Conservation (phyloP, 35 echinoderm and acorn worm genomes). For the Stichopus chloronotus region DNA sequence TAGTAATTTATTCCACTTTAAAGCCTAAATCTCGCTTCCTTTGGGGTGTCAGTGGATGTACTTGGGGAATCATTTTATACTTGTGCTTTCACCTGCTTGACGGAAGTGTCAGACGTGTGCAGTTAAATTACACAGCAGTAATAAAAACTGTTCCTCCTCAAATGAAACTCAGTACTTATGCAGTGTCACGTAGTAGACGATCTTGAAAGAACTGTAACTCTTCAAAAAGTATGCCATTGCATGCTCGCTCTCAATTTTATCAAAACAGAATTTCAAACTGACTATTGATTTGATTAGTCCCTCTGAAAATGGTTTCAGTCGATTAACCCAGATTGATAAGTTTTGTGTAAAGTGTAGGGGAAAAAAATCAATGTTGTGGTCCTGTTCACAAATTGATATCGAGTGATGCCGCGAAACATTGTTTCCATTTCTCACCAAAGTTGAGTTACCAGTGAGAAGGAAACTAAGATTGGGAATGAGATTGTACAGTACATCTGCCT, state of each 20-base stretch:
- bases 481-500: too few relatives aligned
- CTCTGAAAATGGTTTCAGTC: neutral
- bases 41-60: too few relatives aligned
- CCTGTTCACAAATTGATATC: neutral
- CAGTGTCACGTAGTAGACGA: neutral
- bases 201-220: neutral
- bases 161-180: neutral
- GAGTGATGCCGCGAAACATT: neutral
- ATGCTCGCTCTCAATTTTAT: neutral
- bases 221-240: neutral
- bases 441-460: too few relatives aligned
- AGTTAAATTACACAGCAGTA: too few relatives aligned
- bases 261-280: neutral
- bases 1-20: too few relatives aligned
- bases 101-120: too few relatives aligned
- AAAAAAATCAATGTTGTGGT: neutral
- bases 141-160: neutral
- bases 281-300: neutral
- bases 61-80: too few relatives aligned
- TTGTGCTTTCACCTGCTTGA: too few relatives aligned
- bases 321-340: neutral
- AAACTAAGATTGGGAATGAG: too few relatives aligned
- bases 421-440: too few relatives aligned
- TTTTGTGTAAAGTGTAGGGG: neutral
- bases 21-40: too few relatives aligned